These are phyloP conservation scores for Chorisops tibialis DNA, from an alignment of 2,888 invertebrate genomes.

Conservation along the genomic window DNA sequence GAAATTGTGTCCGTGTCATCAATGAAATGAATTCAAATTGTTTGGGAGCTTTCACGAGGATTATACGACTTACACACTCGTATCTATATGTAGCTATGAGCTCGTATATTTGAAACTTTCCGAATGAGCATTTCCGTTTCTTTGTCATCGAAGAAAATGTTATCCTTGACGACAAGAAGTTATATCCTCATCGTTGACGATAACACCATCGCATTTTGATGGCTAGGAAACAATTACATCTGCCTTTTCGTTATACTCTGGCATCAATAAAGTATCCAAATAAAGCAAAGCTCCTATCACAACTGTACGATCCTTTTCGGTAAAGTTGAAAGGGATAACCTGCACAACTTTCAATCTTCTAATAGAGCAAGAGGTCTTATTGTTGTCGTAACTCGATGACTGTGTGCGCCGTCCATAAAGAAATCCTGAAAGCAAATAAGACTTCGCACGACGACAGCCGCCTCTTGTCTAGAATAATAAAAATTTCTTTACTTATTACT, in stretches of 20 bases:
- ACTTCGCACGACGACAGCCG: neutral
- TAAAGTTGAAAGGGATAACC: no score
- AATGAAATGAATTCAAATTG: slow-evolving; percentile 21
- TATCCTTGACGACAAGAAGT: slow-evolving; percentile 6
- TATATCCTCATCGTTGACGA: neutral
- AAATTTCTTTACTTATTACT: slow-evolving; percentile 21
- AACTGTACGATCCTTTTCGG: no score
- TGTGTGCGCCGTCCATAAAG: no score
- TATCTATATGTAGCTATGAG: no score
- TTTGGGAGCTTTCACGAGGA: slow-evolving; percentile 18
- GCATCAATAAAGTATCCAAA: no score
- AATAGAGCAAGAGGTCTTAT: no score
- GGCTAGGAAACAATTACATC: slow-evolving; percentile 1
- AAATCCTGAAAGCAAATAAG: no score
- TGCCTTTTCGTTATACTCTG: no score
- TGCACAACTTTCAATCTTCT: no score
- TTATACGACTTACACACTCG: slow-evolving; percentile 16
- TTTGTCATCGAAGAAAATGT: neutral
- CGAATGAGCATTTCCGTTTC: slow-evolving; percentile 17
- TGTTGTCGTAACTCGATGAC: no score
- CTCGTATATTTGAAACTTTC: slow-evolving; percentile 21
- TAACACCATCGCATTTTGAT: neutral
- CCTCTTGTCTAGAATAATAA: slow-evolving; percentile 15
- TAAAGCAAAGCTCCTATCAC: neutral
- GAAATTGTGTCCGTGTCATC: slow-evolving; percentile 18